Base-by-base conservation (phyloP, 1,140 invertebrate genomes). In the Drosophila cardini region DNA sequence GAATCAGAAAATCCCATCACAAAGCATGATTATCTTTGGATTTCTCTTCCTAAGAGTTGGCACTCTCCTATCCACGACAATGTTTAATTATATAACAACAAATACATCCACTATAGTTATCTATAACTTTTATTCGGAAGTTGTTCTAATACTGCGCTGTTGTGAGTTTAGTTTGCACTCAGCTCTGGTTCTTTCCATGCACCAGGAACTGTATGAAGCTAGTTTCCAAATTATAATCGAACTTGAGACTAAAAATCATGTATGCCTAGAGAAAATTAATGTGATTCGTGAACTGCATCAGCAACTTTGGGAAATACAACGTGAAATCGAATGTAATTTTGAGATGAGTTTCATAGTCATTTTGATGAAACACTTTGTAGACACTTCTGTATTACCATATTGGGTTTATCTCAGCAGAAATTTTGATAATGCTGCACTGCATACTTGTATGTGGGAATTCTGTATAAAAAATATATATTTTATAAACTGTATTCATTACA, bases 211-310 rank as follows among this genome's bases (percentile, higher is more conserved):
- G 9, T 7, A 42, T 2, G 32, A 42, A 0, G 42, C 40, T 6
- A 48, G 15, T 11, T 5, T 9, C 0, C 10, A 15, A 13, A 1
- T 71, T 7, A 18, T 58, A 7, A 7, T 8, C 1, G 36, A 52
- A 8, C 9, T 71, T 1, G 32, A 71, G 30, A 32, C 6, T 11
- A 15, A 36, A 15, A n/a, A 34, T 16, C 8, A 15, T 11, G 7
- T 32, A 7, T n/a, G n/a, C 2, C 21, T 26, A 2, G 43, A 10
- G 2, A 55, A n/a, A 30, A 26, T 76, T 0, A 11, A 13, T 1
- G 38, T n/a, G 0, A 8, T 76, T n/a, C 73, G 72, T 9, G 26
- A 67, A 8, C 8, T 76, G 15, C 73, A 76, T 55, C 46, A 46
- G 4, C 21, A 46, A 26, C 46, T 76, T 5, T 76, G 73, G 69